Base-by-base conservation (phyloP, 2,113 vertebrate species). In the Rhabdornis inornatus region DNA sequence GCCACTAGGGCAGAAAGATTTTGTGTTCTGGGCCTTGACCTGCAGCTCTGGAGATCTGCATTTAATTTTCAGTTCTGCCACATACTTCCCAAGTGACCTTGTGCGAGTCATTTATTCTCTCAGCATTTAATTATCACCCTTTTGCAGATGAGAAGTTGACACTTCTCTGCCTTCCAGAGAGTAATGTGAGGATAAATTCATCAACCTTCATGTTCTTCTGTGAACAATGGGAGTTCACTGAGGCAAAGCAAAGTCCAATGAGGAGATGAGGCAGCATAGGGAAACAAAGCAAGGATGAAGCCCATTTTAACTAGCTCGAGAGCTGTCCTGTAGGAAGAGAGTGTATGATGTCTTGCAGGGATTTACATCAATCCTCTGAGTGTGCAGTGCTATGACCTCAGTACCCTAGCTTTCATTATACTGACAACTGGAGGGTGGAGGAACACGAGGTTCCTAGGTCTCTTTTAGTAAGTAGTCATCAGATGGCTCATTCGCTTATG, bases 51-150 rank as follows among this genome's bases (percentile, higher is more conserved):
- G 91, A 96, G 93, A 94, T 94, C 90, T 96, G 85, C 94, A 85
- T 97, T 95, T 95, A 94, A 96, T 96, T 96, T 97, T 96, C 95
- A 77, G 84, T 95, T 95, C 92, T 97, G 95, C 95, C 91, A 95
- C 93, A 84, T 96, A 95, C 95, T 95, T 96, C 95, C 94, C 94
- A 96, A 97, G 92, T 97, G 96, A 97, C 95, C 96, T 97, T 97
- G 96, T 97, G 96, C 72, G 53, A 95, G 95, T 97, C 94, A 96
- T 96, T 94, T 95, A 94, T 96, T 92, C 91, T 96, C 94, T 94
- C 96, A 95, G 94, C 91, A 97, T 97, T 97, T 97, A 97, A 97
- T 97, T 97, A 97, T 97, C 96, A 94, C 95, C 96, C 95, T 95
- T 94, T 96, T 97, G 96, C 96, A 97, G 96, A 96, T 97, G 96